Percentiles rank a stretch among this genome's conserved stretches.
These are phyloP conservation scores for Ctenicera cuprea DNA, from an alignment of 2,888 invertebrate species.

Conservation along the genomic window DNA sequence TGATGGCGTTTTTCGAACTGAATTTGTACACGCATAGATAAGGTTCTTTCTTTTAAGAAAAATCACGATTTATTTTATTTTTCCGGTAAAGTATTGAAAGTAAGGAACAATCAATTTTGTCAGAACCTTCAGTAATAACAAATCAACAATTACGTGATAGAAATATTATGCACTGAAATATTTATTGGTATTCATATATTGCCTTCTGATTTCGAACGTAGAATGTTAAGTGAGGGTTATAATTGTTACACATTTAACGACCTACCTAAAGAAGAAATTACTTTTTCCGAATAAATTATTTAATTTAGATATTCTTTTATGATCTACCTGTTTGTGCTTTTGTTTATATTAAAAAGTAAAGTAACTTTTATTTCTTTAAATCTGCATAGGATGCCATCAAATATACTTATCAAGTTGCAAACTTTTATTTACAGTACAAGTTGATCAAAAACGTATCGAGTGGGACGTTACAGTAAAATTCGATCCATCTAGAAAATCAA, in stretches of 20 bases:
- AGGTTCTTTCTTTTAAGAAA: too few relatives aligned
- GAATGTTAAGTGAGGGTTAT: slow-evolving; percentile 1
- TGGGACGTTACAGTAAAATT: not conserved
- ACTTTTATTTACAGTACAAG: not conserved
- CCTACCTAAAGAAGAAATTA: not conserved
- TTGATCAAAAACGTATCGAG: slow-evolving; percentile 3
- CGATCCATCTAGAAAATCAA: slow-evolving; percentile 24
- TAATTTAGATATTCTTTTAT: too few relatives aligned
- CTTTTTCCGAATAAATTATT: not conserved
- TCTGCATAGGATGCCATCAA: not conserved
- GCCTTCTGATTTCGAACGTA: not conserved
- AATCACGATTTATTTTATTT: too few relatives aligned
- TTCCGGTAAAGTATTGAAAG: too few relatives aligned
- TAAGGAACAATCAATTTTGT: not conserved
- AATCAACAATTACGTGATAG: slow-evolving; percentile 11
- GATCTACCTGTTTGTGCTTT: too few relatives aligned
- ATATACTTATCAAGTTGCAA: not conserved
- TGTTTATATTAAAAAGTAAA: not conserved
- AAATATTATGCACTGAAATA: slow-evolving; percentile 2
- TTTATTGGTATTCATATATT: slow-evolving; percentile 19
- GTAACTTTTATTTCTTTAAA: not conserved
- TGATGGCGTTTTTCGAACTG: too few relatives aligned
- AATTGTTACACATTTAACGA: not conserved
- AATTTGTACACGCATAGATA: too few relatives aligned
- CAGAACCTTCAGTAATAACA: not conserved